Percentiles rank a stretch among this genome's conserved stretches.
Evolutionary conservation across 2,113 vertebrate species (phyloP).

Genomic region (Ornithorhynchus anatinus): DNA sequence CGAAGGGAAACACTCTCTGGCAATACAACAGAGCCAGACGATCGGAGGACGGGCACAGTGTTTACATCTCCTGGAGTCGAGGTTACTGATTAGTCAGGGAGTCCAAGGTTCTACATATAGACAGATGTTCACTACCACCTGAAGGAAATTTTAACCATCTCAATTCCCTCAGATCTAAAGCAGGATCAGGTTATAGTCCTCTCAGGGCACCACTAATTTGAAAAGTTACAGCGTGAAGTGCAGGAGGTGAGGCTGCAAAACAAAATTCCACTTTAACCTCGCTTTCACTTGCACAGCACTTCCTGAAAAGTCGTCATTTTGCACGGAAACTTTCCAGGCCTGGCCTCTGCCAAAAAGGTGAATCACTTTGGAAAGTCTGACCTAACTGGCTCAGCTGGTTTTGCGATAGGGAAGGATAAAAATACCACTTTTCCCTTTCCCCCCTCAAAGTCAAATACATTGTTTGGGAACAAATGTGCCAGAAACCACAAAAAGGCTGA

Average conservation of each 20-base stretch:
- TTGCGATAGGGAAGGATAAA: constrained; percentile 4
- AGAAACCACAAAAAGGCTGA: not conserved
- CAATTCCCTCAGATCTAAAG: not conserved
- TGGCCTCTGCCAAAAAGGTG: constrained; percentile 38
- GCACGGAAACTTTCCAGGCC: constrained; percentile 36
- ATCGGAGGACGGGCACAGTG: no score
- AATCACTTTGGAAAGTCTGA: constrained; percentile 52
- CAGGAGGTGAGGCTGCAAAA: not conserved
- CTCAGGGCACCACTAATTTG: not conserved
- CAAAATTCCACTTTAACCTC: constrained; percentile 43
- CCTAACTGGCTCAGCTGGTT: constrained; percentile 30
- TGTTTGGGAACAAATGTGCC: not conserved
- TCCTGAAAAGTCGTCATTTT: constrained; percentile 42
- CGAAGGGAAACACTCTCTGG: no score
- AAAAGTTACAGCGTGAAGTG: constrained; percentile 13
- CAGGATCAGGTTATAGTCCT: not conserved
- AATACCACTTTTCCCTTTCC: not conserved
- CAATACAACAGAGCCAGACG: no score
- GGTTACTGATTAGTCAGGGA: no score
- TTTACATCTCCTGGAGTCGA: no score
- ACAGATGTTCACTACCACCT: no score
- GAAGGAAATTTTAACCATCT: not conserved
- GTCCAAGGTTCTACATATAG: no score
- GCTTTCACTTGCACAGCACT: constrained; percentile 49
- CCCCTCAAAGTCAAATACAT: constrained; percentile 6